Evolutionary conservation across 2,113 vertebrate species (phyloP).

Genomic region (Axis porcinus): DNA sequence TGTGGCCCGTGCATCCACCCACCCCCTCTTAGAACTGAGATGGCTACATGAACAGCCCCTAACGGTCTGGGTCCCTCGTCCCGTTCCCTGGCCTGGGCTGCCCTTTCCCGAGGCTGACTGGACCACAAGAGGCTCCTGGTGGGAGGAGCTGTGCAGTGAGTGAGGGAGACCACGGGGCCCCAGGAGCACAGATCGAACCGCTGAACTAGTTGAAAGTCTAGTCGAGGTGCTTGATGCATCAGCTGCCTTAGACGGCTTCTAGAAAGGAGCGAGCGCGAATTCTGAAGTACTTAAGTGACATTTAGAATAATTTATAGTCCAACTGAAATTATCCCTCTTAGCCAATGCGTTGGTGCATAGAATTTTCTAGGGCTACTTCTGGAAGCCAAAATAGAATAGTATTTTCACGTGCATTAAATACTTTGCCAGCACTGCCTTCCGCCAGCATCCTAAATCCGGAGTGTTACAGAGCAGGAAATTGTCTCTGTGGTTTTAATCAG

Average conservation of each 20-base stretch:
- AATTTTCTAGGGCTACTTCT: slow-evolving; percentile 60
- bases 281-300: slow-evolving; percentile 65
- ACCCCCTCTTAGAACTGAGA: slow-evolving; percentile 24
- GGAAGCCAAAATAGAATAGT: slow-evolving; percentile 57
- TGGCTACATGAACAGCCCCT: neutral
- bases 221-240: slow-evolving; percentile 64
- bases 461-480: slow-evolving; percentile 18
- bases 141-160: neutral
- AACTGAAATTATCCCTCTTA: slow-evolving; percentile 64
- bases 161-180: neutral
- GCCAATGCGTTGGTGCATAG: slow-evolving; percentile 66
- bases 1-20: neutral
- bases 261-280: slow-evolving; percentile 30
- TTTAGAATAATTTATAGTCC: slow-evolving; percentile 74
- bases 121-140: neutral
- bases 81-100: slow-evolving; percentile 29
- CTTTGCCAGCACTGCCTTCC: slow-evolving; percentile 65
- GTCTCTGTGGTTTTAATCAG: slow-evolving; percentile 39
- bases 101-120: neutral
- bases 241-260: slow-evolving; percentile 67
- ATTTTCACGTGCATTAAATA: slow-evolving; percentile 52
- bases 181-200: neutral
- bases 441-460: slow-evolving; percentile 52
- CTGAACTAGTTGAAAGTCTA: slow-evolving; percentile 60
- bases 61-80: neutral